phyloP scores from a whole-genome alignment of 2,797 vertebrate genomes.

The Steatocranus sp. region DNA sequence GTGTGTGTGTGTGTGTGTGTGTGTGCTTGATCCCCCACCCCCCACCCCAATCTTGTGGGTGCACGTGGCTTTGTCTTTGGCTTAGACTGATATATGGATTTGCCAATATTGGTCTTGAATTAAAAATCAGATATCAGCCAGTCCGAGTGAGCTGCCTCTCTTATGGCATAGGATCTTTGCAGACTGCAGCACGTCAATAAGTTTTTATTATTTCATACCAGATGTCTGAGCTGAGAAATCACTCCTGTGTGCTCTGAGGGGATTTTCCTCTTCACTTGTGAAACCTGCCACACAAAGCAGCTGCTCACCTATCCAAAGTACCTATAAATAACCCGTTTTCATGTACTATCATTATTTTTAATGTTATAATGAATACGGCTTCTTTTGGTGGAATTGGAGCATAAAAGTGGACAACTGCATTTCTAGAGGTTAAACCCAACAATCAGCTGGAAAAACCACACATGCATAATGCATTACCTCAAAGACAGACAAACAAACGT shows the following conservation, averaged over 20 bases:
- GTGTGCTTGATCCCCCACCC: background rate
- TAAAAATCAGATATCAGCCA: conserved; percentile 18
- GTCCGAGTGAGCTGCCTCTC: conserved; percentile 1
- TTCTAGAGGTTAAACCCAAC: background rate
- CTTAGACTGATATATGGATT: conserved; percentile 22
- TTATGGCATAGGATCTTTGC: conserved; percentile 51
- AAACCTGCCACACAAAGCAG: conserved; percentile 10
- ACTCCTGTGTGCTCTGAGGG: conserved; percentile 1
- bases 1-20: background rate
- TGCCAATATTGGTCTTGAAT: conserved; percentile 41
- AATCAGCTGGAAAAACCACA: background rate
- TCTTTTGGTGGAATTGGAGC: background rate
- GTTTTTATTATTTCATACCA: conserved; percentile 44
- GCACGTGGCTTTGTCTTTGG: conserved; percentile 1
- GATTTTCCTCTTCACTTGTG: conserved; percentile 23
- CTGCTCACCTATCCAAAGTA: conserved; percentile 11
- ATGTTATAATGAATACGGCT: background rate
- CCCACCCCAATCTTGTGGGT: background rate
- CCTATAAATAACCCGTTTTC: conserved; percentile 12
- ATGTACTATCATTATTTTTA: background rate
- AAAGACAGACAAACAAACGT: background rate
- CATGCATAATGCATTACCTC: background rate
- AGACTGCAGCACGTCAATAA: conserved; percentile 31
- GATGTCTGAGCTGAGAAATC: conserved; percentile 40
- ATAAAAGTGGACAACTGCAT: background rate